A percentile compares a stretch with the other conserved stretches of the same genome.
phyloP scores from a whole-genome alignment of 2,888 invertebrate genomes.

The Aphodius granarius region DNA sequence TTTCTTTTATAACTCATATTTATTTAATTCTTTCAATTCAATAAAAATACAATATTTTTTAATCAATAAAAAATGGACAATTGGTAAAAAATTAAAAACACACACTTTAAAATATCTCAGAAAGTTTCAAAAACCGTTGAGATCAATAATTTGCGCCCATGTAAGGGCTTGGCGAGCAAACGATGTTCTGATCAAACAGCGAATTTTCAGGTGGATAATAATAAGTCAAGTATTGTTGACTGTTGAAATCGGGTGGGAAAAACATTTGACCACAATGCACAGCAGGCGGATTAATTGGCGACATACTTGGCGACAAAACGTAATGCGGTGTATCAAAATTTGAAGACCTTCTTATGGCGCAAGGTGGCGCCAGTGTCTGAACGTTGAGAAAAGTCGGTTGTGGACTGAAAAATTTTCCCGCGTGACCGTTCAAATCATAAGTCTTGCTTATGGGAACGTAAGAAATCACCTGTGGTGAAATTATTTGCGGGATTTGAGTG shows the following conservation, averaged over 20 bases:
- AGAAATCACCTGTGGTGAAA: background rate
- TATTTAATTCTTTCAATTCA: too few relatives aligned
- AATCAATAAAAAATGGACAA: too few relatives aligned
- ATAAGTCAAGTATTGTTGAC: slow-evolving; percentile 24
- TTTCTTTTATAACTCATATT: too few relatives aligned
- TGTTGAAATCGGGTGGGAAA: slow-evolving; percentile 39
- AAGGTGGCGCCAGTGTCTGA: slow-evolving; percentile 2
- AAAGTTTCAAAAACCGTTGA: too few relatives aligned
- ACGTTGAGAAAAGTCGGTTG: slow-evolving; percentile 8
- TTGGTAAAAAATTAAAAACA: too few relatives aligned
- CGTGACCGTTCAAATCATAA: background rate
- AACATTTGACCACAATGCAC: slow-evolving; percentile 30
- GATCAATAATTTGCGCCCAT: background rate
- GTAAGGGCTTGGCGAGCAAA: background rate
- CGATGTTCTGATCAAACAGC: slow-evolving; percentile 6
- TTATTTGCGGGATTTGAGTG: background rate
- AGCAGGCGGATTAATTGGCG: slow-evolving; percentile 28
- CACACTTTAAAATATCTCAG: too few relatives aligned
- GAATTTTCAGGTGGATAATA: slow-evolving; percentile 15
- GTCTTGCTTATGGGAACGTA: background rate
- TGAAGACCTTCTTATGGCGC: slow-evolving; percentile 30
- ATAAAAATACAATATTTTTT: too few relatives aligned
- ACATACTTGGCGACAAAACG: slow-evolving; percentile 28
- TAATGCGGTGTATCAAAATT: slow-evolving; percentile 24
- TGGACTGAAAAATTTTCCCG: slow-evolving; percentile 9